Evolutionary conservation across 2,797 vertebrate genomes (phyloP), one percentile per base, ranked within the genome.

Genomic region (Acrossocheilus wenchowensis): DNA sequence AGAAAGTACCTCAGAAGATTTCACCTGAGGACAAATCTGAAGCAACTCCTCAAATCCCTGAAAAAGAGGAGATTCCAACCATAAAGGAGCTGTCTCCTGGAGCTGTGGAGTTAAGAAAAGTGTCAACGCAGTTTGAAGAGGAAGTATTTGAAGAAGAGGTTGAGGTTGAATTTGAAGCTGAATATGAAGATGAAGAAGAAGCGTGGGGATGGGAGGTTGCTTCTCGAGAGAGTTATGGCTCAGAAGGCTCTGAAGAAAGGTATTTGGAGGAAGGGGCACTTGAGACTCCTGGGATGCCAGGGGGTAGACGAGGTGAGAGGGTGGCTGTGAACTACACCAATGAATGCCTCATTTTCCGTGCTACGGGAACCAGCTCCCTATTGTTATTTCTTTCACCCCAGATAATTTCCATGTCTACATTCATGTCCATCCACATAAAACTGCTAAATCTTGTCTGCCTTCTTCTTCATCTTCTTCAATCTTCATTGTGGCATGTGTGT

Each of bases 291-390:
- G 95, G 94, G 90, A 95, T 96, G 89, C 94, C 94, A 94, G 93
- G 89, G 92, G 93, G 91, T 89, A 94, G 94, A 92, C 91, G 92
- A 97, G 97, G 97, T 98, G 97, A 98, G 97, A 95, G 91, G 93
- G 92, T 92, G 87, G 87, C 88, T 89, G 87, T 90, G 89, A 91
- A 92, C 93, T 89, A 92, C 91, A 93, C 92, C 91, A 93, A 36
- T 84, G 93, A 90, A 73, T 90, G 83, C 84, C 78, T 92, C 91
- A 83, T 89, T 85, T 80, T 82, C 83, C 90, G 86, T 91, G 89
- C 92, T 90, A 87, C 91, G 91, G 91, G 85, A 92, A 89, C 82
- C 90, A 93, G 88, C 78, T 3, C 66, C 66, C 26, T 80, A 6
- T 84, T 77, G 26, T 85, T 89, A 82, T 77, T 86, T 92, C 89